Conservation (phyloP, 2,797 vertebrate genomes). For the Myotis daubentonii region DNA sequence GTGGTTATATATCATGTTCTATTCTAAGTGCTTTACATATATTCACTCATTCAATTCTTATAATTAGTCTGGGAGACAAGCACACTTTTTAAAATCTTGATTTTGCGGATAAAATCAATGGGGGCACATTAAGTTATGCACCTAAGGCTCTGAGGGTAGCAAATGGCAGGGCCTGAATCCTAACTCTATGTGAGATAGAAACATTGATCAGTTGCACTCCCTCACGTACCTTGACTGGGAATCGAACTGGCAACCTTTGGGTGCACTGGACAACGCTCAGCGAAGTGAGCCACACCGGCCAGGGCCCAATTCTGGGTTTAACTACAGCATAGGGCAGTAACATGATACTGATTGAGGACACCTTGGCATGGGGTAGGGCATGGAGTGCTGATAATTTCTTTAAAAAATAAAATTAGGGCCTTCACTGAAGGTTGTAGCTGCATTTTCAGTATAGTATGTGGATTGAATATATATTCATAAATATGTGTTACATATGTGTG, state of each 20-base stretch:
- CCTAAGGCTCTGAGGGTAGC: not conserved
- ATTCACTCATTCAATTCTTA: constrained; percentile 20
- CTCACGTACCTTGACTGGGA: not conserved
- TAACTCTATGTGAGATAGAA: not conserved
- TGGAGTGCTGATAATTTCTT: not conserved
- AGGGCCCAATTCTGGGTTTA: not conserved
- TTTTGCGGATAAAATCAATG: constrained; percentile 41
- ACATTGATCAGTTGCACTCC: not conserved
- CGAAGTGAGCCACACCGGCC: not conserved
- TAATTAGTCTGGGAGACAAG: not conserved
- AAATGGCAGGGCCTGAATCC: not conserved
- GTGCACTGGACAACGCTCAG: not conserved
- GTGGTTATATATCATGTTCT: not conserved
- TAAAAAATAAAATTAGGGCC: not conserved
- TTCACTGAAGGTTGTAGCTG: not conserved
- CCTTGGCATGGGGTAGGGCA: not conserved
- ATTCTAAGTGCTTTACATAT: not conserved
- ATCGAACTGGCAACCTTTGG: not conserved
- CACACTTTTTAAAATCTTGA: constrained; percentile 15
- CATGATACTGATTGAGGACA: not conserved
- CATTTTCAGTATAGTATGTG: not conserved
- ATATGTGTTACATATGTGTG: not conserved
- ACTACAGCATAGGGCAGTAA: not conserved
- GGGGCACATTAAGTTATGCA: not conserved
- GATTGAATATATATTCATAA: not conserved